Evolutionary conservation across 2,888 invertebrate genomes (phyloP), one percentile per base, ranked within the genome.

Genomic region (Slavum lentiscoides): DNA sequence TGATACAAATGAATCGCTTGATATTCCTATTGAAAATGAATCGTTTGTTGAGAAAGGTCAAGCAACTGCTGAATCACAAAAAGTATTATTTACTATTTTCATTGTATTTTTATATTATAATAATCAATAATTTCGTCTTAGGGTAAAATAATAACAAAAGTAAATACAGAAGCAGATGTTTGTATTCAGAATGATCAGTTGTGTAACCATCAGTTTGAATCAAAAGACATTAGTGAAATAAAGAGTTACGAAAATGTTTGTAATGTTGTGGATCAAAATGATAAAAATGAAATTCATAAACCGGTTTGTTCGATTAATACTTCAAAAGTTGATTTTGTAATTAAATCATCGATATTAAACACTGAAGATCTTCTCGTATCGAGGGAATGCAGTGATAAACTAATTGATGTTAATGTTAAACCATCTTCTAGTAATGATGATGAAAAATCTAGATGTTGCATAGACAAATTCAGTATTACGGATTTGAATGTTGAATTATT

Each of bases 401-500:
- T 19, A 9, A 19, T 19, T 21, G 49, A 59, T 66, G 19, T 8
- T 37, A 70, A 70, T 37, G 62, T 7, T 62, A 62, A 53, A 43
- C 43, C 6, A 0, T 49, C 61, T 53, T 37, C 37, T 64, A 53
- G 39, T 66, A 23, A 55, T 39, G 39, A 66, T 39, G 19, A 39
- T 13, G 5, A 67, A 59, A 43, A 58, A 15, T n/a, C 58, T 13
- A 15, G 13, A 30, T 43, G 23, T 58, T 11, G 0, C 9, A 43
- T 19, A 19, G 8, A 58, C 23, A 39, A 55, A 43, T 67, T 58
- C 58, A 39, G 17, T 19, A 66, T 17, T 23, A 9, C 43, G n/a
- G 11, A 19, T 43, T 30, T 80, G 13, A 80, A 64, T 23, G 19
- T 21, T 23, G 43, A 80, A 64, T 64, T 80, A 64, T 58, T 58